These are phyloP conservation scores for Tineola bisselliella DNA, from an alignment of 2,888 invertebrate species.

Conservation along the genomic window DNA sequence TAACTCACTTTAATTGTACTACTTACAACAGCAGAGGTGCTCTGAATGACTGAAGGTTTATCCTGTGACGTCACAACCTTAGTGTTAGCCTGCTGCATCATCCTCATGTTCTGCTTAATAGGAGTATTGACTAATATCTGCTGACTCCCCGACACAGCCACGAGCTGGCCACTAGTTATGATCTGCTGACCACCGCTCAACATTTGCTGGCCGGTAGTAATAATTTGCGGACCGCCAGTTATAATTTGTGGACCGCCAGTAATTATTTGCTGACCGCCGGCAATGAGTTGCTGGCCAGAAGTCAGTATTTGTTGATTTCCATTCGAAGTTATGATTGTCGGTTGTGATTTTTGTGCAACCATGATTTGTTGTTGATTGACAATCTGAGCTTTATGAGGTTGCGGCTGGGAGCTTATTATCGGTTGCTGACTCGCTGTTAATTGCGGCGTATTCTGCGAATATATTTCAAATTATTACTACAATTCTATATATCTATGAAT, in stretches of 20 bases:
- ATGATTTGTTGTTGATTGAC: constrained; percentile 55
- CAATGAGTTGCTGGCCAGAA: constrained; percentile 22
- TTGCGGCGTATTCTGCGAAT: constrained; percentile 47
- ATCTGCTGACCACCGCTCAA: constrained; percentile 22
- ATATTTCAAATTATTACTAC: neutral
- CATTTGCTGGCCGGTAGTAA: constrained; percentile 37
- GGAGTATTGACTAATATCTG: constrained; percentile 51
- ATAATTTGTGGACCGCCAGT: constrained; percentile 26
- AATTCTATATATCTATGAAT: neutral
- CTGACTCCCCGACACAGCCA: constrained; percentile 51
- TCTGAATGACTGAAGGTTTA: constrained; percentile 41
- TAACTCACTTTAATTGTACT: no score
- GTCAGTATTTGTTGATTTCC: constrained; percentile 33
- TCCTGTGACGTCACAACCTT: constrained; percentile 26
- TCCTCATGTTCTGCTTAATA: constrained; percentile 40
- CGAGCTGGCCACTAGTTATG: constrained; percentile 33
- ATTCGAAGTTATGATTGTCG: constrained; percentile 43
- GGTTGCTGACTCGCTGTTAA: constrained; percentile 59
- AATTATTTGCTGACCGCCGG: constrained; percentile 24
- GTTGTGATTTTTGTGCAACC: constrained; percentile 53
- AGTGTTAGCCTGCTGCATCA: constrained; percentile 25
- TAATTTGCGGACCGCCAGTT: constrained; percentile 26
- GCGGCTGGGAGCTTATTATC: constrained; percentile 57
- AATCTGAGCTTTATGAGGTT: constrained; percentile 65
- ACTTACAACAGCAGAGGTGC: constrained; percentile 29